These are phyloP conservation scores for Pyxicephalus adspersus DNA, from an alignment of 2,113 vertebrate species.

Conservation along the genomic window DNA sequence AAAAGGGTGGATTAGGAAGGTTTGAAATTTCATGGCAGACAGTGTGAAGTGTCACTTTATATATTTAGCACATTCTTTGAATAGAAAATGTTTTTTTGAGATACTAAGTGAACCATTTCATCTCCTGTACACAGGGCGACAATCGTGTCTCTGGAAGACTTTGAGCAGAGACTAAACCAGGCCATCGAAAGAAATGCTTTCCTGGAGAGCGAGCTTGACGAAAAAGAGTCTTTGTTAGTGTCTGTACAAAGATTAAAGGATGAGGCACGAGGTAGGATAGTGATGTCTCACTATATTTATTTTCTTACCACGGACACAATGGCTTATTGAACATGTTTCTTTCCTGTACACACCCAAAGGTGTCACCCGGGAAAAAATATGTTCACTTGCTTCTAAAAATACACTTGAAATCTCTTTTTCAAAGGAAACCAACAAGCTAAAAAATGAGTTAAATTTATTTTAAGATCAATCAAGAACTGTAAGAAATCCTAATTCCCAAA, in stretches of 20 bases:
- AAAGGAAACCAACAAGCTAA: background rate
- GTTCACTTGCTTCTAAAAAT: constrained; percentile 3
- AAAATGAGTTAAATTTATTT: too few species aligned
- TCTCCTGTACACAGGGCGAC: constrained; percentile 82
- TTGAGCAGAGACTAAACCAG: constrained; percentile 96
- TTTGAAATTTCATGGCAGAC: too few species aligned
- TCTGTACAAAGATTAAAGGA: constrained; percentile 98
- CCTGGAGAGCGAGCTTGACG: constrained; percentile 96
- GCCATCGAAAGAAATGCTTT: constrained; percentile 98
- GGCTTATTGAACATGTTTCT: background rate
- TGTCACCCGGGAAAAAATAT: background rate
- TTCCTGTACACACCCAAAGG: constrained; percentile 25
- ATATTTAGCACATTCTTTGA: background rate
- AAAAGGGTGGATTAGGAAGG: too few species aligned
- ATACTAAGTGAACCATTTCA: constrained; percentile 20
- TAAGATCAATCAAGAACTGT: too few species aligned
- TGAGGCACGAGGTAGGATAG: constrained; percentile 89
- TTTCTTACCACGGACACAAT: background rate
- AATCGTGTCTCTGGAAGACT: constrained; percentile 97
- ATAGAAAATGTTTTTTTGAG: background rate
- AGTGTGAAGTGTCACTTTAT: background rate
- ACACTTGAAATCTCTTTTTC: background rate
- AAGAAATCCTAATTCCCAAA: too few species aligned
- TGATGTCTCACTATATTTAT: background rate
- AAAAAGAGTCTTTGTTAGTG: constrained; percentile 94